Percentiles rank a stretch among this genome's conserved stretches.
Evolutionary conservation across 1,140 invertebrate genomes (phyloP).

Genomic region (Drosophila ananassae): DNA sequence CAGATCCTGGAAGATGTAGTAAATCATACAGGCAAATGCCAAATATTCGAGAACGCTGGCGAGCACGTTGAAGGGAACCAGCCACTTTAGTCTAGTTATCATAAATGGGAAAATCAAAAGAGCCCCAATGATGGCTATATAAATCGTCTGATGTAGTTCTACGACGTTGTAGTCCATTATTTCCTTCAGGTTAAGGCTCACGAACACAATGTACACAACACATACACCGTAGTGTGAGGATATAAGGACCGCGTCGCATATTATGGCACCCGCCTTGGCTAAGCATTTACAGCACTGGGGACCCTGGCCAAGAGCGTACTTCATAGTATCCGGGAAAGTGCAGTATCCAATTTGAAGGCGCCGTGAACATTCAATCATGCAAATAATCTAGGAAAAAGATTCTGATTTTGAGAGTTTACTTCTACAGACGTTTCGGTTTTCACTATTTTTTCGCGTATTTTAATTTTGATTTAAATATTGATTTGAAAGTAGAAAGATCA

Average conservation of each 20-base stretch:
- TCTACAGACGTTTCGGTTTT: too few species aligned
- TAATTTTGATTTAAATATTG: too few species aligned
- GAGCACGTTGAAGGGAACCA: conserved; percentile 32
- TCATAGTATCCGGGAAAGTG: conserved; percentile 32
- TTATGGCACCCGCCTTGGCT: neutral
- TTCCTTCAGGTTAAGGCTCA: conserved; percentile 6
- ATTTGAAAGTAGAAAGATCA: too few species aligned
- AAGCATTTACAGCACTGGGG: conserved; percentile 3
- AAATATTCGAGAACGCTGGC: conserved; percentile 21
- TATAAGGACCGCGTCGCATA: conserved; percentile 28
- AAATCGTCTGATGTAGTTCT: neutral
- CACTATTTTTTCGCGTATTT: too few species aligned
- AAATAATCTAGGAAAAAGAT: neutral
- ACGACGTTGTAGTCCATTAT: neutral
- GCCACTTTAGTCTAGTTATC: conserved; percentile 28
- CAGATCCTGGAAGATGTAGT: conserved; percentile 35
- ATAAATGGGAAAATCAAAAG: conserved; percentile 27
- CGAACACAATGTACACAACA: conserved; percentile 47
- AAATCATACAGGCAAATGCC: conserved; percentile 27
- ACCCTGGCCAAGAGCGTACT: conserved; percentile 29
- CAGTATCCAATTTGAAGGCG: conserved; percentile 27
- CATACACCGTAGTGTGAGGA: conserved; percentile 30
- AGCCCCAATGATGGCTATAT: conserved; percentile 15
- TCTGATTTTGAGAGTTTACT: neutral
- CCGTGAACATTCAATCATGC: conserved; percentile 32